Conservation (phyloP, 1,140 invertebrate species). For the Polyergus mexicanus region DNA sequence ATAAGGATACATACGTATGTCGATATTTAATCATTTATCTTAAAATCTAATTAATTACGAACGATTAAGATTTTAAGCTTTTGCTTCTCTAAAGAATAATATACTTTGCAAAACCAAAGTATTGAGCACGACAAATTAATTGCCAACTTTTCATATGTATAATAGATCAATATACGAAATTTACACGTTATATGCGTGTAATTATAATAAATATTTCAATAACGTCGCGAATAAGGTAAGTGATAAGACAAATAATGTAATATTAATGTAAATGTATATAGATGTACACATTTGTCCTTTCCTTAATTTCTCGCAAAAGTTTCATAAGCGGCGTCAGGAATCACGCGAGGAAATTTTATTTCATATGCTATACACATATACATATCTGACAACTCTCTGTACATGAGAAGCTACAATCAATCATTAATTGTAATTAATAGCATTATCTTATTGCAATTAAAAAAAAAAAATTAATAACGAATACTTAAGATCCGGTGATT, state of each 20-base stretch:
- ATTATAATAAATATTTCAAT: constrained; percentile 50
- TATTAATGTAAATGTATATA: constrained; percentile 39
- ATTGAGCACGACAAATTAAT: neutral
- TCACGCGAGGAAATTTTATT: constrained; percentile 25
- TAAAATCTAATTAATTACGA: constrained; percentile 21
- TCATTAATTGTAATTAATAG: constrained; percentile 11
- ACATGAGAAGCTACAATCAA: neutral
- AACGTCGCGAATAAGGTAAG: constrained; percentile 55
- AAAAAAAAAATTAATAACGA: constrained; percentile 13
- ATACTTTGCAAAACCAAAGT: neutral
- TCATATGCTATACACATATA: constrained; percentile 15
- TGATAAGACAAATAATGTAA: constrained; percentile 57
- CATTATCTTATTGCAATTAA: neutral
- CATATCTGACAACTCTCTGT: constrained; percentile 22
- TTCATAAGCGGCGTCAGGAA: constrained; percentile 10
- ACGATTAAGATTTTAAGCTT: constrained; percentile 15
- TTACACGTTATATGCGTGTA: constrained; percentile 45
- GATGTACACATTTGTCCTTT: neutral
- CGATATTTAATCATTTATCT: constrained; percentile 28
- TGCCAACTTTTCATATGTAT: neutral
- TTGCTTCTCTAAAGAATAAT: neutral
- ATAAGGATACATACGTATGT: constrained; percentile 12
- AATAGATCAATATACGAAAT: neutral
- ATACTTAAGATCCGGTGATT: neutral
- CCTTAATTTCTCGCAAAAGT: neutral